Percentiles rank a stretch among this genome's conserved stretches.
Evolutionary conservation across 1,140 invertebrate species (phyloP).

Genomic region (Oppia nitens): DNA sequence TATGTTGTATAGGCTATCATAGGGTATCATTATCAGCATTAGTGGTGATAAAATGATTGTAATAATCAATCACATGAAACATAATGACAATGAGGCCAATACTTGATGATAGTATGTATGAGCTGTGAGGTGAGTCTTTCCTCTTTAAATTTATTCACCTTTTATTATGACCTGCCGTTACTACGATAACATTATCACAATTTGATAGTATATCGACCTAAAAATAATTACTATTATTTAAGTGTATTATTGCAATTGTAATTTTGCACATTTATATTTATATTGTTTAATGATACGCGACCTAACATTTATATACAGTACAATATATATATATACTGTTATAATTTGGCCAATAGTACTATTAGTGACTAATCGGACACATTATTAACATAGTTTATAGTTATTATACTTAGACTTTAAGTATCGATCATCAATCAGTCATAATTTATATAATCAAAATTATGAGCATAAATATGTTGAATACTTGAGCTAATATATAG

Average conservation of each 20-base stretch:
- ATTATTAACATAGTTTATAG: no score
- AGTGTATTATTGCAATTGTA: no score
- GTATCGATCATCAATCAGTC: not conserved
- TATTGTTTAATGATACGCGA: not conserved
- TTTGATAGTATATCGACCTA: not conserved
- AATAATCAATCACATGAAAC: not conserved
- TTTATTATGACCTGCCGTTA: not conserved
- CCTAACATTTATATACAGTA: no score
- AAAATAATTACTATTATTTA: not conserved
- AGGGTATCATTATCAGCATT: no score
- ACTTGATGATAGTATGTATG: not conserved
- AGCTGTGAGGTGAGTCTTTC: not conserved
- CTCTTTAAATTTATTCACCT: not conserved
- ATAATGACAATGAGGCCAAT: not conserved
- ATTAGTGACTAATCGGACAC: no score
- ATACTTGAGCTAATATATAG: not conserved
- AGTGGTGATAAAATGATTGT: no score
- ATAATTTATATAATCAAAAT: not conserved
- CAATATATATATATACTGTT: no score
- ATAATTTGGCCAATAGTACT: no score
- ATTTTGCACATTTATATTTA: not conserved
- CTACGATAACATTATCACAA: not conserved
- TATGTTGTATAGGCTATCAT: no score
- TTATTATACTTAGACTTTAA: no score
- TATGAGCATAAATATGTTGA: not conserved